phyloP scores from a whole-genome alignment of 30 jellyfish, hydroid and myxozoan species.

The Aurelia aurita region DNA sequence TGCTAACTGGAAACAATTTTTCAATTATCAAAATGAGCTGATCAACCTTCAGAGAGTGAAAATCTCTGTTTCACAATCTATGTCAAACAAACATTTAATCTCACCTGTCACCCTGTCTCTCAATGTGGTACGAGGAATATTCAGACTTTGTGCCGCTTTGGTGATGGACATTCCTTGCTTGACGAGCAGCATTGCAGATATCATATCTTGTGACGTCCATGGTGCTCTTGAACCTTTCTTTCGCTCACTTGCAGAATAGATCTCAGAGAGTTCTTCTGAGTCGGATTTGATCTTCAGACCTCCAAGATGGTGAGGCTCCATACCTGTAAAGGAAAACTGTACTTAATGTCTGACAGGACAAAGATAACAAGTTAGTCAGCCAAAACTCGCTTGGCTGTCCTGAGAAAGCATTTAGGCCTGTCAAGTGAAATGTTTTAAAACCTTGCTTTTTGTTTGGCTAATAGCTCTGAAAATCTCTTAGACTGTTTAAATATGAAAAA shows the following conservation, averaged over 20 bases:
- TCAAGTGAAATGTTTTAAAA: too few relatives aligned
- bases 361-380: too few relatives aligned
- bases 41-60: too few relatives aligned
- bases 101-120: slow-evolving; percentile 64
- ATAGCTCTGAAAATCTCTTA: too few relatives aligned
- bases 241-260: slow-evolving; percentile 42
- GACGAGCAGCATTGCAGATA: slow-evolving; percentile 58
- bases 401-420: too few relatives aligned
- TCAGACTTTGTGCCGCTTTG: slow-evolving; percentile 59
- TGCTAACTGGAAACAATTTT: too few relatives aligned
- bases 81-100: not conserved
- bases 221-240: slow-evolving; percentile 70
- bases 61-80: too few relatives aligned
- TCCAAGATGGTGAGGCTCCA: slow-evolving; percentile 53
- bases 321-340: not conserved
- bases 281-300: slow-evolving; percentile 8
- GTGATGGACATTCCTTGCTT: slow-evolving; percentile 67
- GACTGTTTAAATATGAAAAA: too few relatives aligned
- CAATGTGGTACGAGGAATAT: slow-evolving; percentile 53
- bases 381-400: too few relatives aligned
- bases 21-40: too few relatives aligned
- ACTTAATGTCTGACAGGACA: too few relatives aligned
- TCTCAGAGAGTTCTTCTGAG: slow-evolving; percentile 38
- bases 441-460: too few relatives aligned
- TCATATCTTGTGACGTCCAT: slow-evolving; percentile 69